These are phyloP conservation scores for Taenaris catops DNA, from an alignment of 2,888 invertebrate genomes.

Conservation along the genomic window DNA sequence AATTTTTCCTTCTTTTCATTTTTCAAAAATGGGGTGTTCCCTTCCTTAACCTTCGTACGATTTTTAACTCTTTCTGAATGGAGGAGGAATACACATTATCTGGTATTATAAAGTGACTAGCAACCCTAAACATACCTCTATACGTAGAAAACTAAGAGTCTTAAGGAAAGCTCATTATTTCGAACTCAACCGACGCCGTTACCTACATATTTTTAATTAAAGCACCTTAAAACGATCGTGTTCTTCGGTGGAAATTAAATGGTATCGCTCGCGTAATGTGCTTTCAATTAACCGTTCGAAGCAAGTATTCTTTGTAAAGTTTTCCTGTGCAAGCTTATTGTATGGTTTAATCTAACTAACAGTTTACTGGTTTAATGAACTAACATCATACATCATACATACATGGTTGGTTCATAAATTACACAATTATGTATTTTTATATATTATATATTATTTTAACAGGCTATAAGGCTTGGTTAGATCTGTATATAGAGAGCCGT, in stretches of 20 bases:
- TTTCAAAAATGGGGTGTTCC: too few species aligned
- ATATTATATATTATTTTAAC: too few species aligned
- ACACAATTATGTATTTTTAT: too few species aligned
- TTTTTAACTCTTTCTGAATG: too few species aligned
- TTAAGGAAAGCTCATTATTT: conserved; percentile 13
- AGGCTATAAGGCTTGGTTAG: too few species aligned
- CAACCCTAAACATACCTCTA: too few species aligned
- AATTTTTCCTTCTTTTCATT: too few species aligned
- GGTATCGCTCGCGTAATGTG: conserved; percentile 9
- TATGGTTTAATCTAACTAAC: conserved; percentile 6
- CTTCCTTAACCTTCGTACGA: too few species aligned
- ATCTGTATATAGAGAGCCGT: too few species aligned
- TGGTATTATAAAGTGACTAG: neutral
- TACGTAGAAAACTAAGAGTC: neutral
- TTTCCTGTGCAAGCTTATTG: conserved; percentile 3
- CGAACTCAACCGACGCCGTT: conserved; percentile 8
- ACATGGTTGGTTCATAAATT: too few species aligned
- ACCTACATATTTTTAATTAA: conserved; percentile 10
- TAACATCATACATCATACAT: too few species aligned
- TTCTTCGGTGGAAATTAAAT: conserved; percentile 8
- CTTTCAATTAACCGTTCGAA: conserved; percentile 6
- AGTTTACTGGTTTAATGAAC: conserved; percentile 2
- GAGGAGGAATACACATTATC: too few species aligned
- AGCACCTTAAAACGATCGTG: conserved; percentile 10
- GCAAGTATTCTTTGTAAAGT: conserved; percentile 8